Evolutionary conservation across 2,888 invertebrate genomes (phyloP), one percentile per base, ranked within the genome.

Genomic region (Boloria selene): DNA sequence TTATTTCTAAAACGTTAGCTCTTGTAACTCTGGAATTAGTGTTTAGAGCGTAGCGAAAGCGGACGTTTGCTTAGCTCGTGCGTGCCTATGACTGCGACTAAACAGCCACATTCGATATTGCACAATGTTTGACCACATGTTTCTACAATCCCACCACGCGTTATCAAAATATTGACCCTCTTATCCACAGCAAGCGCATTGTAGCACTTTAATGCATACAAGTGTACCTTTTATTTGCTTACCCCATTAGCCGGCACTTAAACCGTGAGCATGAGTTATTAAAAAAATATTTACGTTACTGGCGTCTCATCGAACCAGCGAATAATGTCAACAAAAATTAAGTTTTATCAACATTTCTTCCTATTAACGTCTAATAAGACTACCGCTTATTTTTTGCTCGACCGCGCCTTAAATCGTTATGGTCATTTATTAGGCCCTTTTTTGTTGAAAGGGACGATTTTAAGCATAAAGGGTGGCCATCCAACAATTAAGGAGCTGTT

Each of bases 161-260:
- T 87, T 88, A 90, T 88, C 89, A 92, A 84, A 91, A 92, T 91
- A 92, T 92, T 91, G 88, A 90, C 86, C 80, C 88, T 88, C 88
- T 88, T 84, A 88, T 87, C 84, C 86, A 79, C 88, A 84, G 83
- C 76, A 83, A 80, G 58, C 77, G 79, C 84, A 85, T 81, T 87
- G 85, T 86, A 78, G 83, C 79, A 80, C 84, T 88, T 83, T 82
- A 79, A 85, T 81, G 79, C 74, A 81, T 80, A 85, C 86, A 84
- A 87, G 86, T 86, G 82, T 79, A 80, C 75, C 76, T 80, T 81
- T 80, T 85, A 86, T 90, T 88, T 87, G 83, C 85, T 82, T 83
- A 87, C 83, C 86, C 86, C 83, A 89, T 90, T 90, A 90, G 84
- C 79, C 74, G 77, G 78, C 85, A 86, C 90, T 88, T 83, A 85